Conservation (phyloP, 2,113 vertebrate species). For the Fregata magnificens region DNA sequence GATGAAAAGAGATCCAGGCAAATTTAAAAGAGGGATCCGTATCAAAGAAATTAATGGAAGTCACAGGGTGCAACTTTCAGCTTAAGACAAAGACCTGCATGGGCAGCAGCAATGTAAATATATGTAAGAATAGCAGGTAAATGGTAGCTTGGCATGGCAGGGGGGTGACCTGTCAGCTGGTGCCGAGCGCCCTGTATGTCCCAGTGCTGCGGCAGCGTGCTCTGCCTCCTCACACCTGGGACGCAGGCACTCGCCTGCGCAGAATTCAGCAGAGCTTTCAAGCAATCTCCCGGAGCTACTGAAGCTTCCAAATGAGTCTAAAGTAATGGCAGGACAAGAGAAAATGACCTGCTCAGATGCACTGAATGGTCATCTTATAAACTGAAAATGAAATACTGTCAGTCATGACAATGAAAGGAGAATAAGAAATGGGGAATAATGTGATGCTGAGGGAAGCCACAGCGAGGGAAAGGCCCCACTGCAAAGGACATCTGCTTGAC, state of each 20-base stretch:
- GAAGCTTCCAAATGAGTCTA: neutral
- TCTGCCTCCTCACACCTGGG: neutral
- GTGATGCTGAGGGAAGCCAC: neutral
- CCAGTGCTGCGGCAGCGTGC: neutral
- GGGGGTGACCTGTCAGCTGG: neutral
- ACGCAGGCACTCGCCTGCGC: neutral
- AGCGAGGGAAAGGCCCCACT: neutral
- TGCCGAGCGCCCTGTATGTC: accelerated
- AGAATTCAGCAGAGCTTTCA: neutral
- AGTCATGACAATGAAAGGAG: neutral
- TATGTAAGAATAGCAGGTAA: neutral
- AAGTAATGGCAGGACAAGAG: neutral
- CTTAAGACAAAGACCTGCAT: neutral
- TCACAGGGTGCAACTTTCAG: neutral
- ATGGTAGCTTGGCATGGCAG: neutral
- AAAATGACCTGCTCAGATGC: neutral
- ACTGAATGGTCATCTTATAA: neutral
- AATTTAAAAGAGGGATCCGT: neutral
- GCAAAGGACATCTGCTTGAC: neutral
- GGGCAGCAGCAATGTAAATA: neutral
- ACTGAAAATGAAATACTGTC: neutral
- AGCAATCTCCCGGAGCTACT: neutral
- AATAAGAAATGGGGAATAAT: neutral
- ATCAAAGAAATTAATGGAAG: neutral
- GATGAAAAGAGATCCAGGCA: neutral